Percentiles rank a stretch among this genome's conserved stretches.
phyloP scores from a whole-genome alignment of 2,113 vertebrate species.

The Oryzias celebensis region DNA sequence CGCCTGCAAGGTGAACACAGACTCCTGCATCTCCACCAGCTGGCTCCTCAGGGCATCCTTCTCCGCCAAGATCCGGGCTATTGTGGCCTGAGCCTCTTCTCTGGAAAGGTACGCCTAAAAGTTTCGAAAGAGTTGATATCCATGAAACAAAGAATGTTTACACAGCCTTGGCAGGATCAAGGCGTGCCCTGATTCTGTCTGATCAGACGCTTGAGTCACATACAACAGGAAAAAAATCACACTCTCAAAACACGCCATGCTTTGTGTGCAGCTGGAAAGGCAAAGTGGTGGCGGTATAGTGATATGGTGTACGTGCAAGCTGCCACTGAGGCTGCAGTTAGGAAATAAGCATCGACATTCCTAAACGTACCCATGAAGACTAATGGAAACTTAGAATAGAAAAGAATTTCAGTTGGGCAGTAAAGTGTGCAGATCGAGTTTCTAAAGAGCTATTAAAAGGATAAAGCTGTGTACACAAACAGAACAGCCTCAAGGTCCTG shows the following conservation, averaged over 20 bases:
- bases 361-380: too few relatives aligned
- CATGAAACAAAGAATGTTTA: not conserved
- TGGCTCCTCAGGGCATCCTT: conserved; percentile 84
- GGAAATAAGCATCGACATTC: too few relatives aligned
- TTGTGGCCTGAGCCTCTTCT: conserved; percentile 82
- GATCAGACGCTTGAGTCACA: not conserved
- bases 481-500: too few relatives aligned
- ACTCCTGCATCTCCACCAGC: conserved; percentile 82
- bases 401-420: too few relatives aligned
- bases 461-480: too few relatives aligned
- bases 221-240: not conserved
- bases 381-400: too few relatives aligned
- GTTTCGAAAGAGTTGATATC: not conserved
- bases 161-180: not conserved
- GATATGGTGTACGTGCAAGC: not conserved
- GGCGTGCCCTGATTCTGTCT: too few relatives aligned
- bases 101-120: conserved; percentile 82
- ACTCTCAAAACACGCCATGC: not conserved
- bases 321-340: not conserved
- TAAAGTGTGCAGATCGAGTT: too few relatives aligned
- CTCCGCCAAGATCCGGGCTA: conserved; percentile 80
- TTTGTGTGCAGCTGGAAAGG: not conserved
- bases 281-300: not conserved
- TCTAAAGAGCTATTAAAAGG: too few relatives aligned
- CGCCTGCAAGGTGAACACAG: conserved; percentile 67